These are phyloP conservation scores for Oscarella lobularis DNA, from an alignment of 37 sponge, comb jelly and placozoan species.

Conservation along the genomic window DNA sequence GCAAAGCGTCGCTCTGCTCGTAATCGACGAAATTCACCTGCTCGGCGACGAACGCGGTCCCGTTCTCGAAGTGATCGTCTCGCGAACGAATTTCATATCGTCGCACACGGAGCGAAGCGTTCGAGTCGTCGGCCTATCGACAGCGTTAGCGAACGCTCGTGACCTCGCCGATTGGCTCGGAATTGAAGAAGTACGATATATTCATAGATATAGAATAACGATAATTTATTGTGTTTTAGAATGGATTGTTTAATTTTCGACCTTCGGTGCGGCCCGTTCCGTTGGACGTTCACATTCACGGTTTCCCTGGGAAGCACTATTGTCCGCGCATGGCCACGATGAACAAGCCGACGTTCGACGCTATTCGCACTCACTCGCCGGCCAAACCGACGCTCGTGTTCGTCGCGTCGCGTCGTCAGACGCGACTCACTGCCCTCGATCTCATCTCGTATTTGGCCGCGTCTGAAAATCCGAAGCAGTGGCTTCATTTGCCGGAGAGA, in stretches of 20 bases:
- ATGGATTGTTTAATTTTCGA: slow-evolving; percentile 93
- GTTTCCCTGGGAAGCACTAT: slow-evolving; percentile 96
- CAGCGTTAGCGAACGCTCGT: slow-evolving; percentile 92
- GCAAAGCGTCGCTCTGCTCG: slow-evolving; percentile 50
- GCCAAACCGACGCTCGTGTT: slow-evolving; percentile 85
- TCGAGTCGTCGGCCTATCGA: slow-evolving; percentile 85
- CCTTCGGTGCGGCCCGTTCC: slow-evolving; percentile 99
- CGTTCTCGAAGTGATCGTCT: slow-evolving; percentile 95
- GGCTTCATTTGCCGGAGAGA: slow-evolving; percentile 80
- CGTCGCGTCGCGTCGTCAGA: slow-evolving; percentile 97
- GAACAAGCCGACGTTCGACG: slow-evolving; percentile 94
- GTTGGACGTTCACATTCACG: slow-evolving; percentile 88
- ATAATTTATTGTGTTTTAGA: slow-evolving; percentile 16
- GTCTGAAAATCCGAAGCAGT: slow-evolving; percentile 74
- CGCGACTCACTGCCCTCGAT: slow-evolving; percentile 90
- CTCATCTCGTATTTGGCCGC: slow-evolving; percentile 66
- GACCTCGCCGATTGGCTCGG: slow-evolving; percentile 94
- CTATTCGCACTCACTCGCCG: slow-evolving; percentile 86
- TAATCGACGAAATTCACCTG: slow-evolving; percentile 98
- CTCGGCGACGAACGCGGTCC: slow-evolving; percentile 96
- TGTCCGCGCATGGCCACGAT: slow-evolving; percentile 99
- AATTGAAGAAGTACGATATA: slow-evolving; percentile 37
- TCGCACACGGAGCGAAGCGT: slow-evolving; percentile 84
- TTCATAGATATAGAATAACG: background rate
- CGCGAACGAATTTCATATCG: slow-evolving; percentile 91